A percentile compares a stretch with the other conserved stretches of the same genome.
These are phyloP conservation scores for Trichosurus vulpecula DNA, from an alignment of 2,797 vertebrate genomes.

Conservation along the genomic window DNA sequence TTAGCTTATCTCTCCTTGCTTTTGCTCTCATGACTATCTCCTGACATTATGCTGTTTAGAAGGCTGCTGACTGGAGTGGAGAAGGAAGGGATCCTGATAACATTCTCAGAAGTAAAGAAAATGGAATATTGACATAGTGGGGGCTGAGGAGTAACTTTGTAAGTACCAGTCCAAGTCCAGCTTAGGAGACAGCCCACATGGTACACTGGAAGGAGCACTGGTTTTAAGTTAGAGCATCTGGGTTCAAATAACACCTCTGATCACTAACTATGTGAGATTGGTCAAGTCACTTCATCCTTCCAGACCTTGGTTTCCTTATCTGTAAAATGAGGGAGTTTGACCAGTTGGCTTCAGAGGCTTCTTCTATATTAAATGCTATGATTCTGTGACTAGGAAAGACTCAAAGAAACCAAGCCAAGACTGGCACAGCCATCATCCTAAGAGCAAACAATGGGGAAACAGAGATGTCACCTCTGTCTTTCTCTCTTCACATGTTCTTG, in stretches of 20 bases:
- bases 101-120: background rate
- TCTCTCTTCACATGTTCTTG: background rate
- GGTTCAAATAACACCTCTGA: background rate
- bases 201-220: background rate
- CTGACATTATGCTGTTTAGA: background rate
- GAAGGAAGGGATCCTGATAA: background rate
- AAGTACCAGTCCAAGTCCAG: background rate
- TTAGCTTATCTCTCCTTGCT: background rate
- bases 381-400: background rate
- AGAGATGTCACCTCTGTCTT: background rate
- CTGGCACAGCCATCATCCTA: background rate
- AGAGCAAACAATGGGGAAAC: background rate
- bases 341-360: background rate
- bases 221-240: background rate
- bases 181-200: background rate
- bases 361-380: background rate
- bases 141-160: background rate
- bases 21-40: background rate
- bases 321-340: background rate
- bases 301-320: background rate
- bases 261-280: background rate
- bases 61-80: background rate
- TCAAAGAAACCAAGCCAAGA: background rate
- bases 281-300: background rate
- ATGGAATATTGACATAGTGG: background rate